Conservation (phyloP, 2,797 vertebrate genomes). For the Sebastes cheni region DNA sequence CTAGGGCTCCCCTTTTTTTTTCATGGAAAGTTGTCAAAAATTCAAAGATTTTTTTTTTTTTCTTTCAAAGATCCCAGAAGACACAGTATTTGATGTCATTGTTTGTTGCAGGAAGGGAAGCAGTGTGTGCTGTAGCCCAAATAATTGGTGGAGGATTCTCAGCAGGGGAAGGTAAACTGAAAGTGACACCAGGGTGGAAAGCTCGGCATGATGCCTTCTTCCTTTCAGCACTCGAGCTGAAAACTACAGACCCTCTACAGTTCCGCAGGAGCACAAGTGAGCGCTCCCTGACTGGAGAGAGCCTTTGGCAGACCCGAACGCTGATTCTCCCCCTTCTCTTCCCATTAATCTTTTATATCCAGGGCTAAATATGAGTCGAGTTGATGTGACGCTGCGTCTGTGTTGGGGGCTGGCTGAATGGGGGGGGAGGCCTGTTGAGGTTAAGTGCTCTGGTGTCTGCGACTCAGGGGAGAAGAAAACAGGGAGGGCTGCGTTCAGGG, state of each 20-base stretch:
- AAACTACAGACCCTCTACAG: constrained; percentile 60
- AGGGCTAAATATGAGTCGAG: constrained; percentile 76
- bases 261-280: constrained; percentile 49
- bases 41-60: constrained; percentile 29
- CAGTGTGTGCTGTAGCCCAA: constrained; percentile 66
- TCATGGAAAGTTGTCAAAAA: constrained; percentile 56
- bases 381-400: constrained; percentile 74
- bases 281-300: constrained; percentile 44
- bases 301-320: constrained; percentile 56
- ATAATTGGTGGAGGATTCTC: constrained; percentile 76
- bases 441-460: constrained; percentile 82
- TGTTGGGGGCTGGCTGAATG: constrained; percentile 64
- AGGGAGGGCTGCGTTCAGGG: constrained; percentile 17
- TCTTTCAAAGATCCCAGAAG: constrained; percentile 55
- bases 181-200: constrained; percentile 73
- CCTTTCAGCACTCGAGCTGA: constrained; percentile 62
- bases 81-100: constrained; percentile 65
- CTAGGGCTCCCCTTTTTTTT: constrained; percentile 5
- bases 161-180: constrained; percentile 80
- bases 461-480: constrained; percentile 59
- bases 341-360: constrained; percentile 81
- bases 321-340: constrained; percentile 41
- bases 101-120: constrained; percentile 57
- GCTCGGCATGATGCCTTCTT: constrained; percentile 69
- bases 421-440: constrained; percentile 69